Evolutionary conservation across 2,888 invertebrate species (phyloP).

Genomic region (Asteroscopus sphinx): DNA sequence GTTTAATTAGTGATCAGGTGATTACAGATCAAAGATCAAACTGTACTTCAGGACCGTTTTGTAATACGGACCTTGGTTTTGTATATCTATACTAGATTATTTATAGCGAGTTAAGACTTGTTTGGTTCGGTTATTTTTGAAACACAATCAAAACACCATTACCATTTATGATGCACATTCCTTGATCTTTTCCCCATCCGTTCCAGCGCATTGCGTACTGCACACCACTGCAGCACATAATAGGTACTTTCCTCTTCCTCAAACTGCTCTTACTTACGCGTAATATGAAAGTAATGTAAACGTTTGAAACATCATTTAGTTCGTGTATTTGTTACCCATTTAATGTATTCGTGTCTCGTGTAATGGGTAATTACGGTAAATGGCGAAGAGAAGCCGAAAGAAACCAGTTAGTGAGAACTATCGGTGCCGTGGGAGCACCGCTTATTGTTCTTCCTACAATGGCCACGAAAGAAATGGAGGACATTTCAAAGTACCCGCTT

Average conservation of each 20-base stretch:
- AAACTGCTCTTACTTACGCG: slow-evolving; percentile 31
- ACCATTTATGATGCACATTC: background rate
- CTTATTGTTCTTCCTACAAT: slow-evolving; percentile 61
- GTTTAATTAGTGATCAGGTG: too few relatives aligned
- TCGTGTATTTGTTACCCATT: slow-evolving; percentile 35
- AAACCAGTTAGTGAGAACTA: slow-evolving; percentile 52
- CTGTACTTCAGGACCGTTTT: too few relatives aligned
- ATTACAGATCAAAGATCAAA: too few relatives aligned
- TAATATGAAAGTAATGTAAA: slow-evolving; percentile 28
- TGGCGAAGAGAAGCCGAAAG: slow-evolving; percentile 30
- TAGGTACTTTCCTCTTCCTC: slow-evolving; percentile 35
- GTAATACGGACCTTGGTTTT: too few relatives aligned
- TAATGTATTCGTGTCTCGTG: slow-evolving; percentile 31
- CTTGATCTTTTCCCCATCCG: slow-evolving; percentile 13
- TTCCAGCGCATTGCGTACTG: slow-evolving; percentile 15
- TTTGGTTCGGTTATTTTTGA: background rate
- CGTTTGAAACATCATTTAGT: slow-evolving; percentile 22
- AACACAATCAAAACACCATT: slow-evolving; percentile 6
- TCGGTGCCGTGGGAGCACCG: slow-evolving; percentile 70
- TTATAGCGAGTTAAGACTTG: too few relatives aligned
- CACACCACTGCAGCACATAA: slow-evolving; percentile 17
- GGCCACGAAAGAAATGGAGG: slow-evolving; percentile 65
- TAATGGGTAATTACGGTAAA: slow-evolving; percentile 46
- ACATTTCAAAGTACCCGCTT: slow-evolving; percentile 37
- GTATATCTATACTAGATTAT: too few relatives aligned